phyloP scores from a whole-genome alignment of 2,888 invertebrate genomes.

The Drosophila percnosoma region DNA sequence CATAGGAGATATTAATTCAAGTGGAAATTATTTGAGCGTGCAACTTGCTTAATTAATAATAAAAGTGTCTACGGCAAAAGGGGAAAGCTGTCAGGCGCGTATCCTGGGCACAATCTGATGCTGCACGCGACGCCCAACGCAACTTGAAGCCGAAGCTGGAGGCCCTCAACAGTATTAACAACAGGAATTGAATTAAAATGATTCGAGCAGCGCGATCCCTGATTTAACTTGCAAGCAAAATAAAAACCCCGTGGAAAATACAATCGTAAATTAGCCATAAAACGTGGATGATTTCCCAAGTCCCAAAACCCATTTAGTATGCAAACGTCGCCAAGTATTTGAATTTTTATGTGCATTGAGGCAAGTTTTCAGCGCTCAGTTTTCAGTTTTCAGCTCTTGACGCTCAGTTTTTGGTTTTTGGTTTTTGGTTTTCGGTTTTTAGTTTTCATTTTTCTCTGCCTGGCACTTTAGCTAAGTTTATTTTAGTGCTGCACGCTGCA shows the following conservation, averaged over 20 bases:
- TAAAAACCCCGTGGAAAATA: constrained; percentile 27
- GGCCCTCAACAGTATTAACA: constrained; percentile 37
- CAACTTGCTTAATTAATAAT: constrained; percentile 77
- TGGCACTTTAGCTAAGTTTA: constrained; percentile 63
- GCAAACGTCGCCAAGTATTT: constrained; percentile 69
- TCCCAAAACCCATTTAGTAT: constrained; percentile 50
- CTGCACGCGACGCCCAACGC: constrained; percentile 32
- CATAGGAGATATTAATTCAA: constrained; percentile 77
- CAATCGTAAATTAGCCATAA: constrained; percentile 72
- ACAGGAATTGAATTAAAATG: constrained; percentile 54
- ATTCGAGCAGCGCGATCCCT: constrained; percentile 20
- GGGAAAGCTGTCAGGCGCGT: constrained; percentile 69
- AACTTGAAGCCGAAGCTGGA: constrained; percentile 9
- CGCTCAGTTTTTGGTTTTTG: constrained; percentile 28
- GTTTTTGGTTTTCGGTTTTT: constrained; percentile 21
- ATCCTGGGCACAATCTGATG: constrained; percentile 47
- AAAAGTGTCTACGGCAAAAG: constrained; percentile 51
- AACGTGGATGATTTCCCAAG: constrained; percentile 46
- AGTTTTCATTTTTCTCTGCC: constrained; percentile 25
- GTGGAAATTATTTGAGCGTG: constrained; percentile 74
- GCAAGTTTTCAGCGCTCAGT: constrained; percentile 49
- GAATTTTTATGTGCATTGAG: constrained; percentile 72
- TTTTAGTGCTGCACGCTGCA: constrained; percentile 64
- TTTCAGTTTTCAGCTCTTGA: constrained; percentile 43
- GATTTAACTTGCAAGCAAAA: constrained; percentile 42